Conservation (phyloP, 2,797 vertebrate species). For the Poliocrania exsul region DNA sequence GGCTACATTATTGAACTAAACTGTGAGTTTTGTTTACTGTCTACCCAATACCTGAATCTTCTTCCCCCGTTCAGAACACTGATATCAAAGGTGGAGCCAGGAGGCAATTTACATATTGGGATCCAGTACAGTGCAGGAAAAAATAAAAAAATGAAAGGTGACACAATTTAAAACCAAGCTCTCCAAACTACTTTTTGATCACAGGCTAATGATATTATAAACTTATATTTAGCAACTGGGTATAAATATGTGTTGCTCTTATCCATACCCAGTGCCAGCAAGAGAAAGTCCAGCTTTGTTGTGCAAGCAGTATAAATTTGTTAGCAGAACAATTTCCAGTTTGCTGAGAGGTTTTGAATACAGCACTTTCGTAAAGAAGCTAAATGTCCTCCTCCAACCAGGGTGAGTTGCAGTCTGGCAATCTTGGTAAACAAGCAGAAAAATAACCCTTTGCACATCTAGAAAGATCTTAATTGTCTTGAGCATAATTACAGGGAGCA, state of each 20-base stretch:
- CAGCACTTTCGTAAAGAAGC: neutral
- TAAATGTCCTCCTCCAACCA: neutral
- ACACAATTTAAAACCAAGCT: neutral
- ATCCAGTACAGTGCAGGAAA: neutral
- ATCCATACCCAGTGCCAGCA: neutral
- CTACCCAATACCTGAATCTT: neutral
- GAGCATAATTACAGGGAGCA: neutral
- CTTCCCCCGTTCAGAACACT: rapidly evolving
- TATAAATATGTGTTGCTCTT: neutral
- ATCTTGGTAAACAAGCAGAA: neutral
- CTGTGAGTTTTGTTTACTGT: neutral
- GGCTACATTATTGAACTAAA: neutral
- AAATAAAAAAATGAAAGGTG: neutral
- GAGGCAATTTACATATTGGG: neutral
- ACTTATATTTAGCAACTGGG: neutral
- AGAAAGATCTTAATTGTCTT: neutral
- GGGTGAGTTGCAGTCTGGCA: neutral
- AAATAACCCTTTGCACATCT: neutral
- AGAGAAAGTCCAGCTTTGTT: neutral
- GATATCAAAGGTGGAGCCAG: neutral
- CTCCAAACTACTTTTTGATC: neutral
- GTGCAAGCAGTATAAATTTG: neutral
- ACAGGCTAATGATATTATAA: neutral
- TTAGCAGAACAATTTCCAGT: neutral
- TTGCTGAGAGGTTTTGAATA: neutral